Percentiles rank a stretch among this genome's conserved stretches.
phyloP scores from a whole-genome alignment of 2,113 vertebrate species.

The human (Homo sapiens) region GRCh38 chr3:56316001-56316500 shows the following conservation, averaged over 20 bases:
- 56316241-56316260: slow-evolving; percentile 44
- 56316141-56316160: background rate
- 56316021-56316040: slow-evolving; percentile 59
- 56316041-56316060: background rate
- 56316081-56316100: slow-evolving; percentile 15
- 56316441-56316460: background rate
- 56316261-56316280: slow-evolving; percentile 25
- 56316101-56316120: slow-evolving; percentile 17
- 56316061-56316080: background rate
- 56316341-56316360: background rate
- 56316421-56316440: background rate
- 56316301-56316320: slow-evolving; percentile 50
- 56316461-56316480: background rate
- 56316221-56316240: slow-evolving; percentile 34
- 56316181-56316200: background rate
- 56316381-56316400: slow-evolving; percentile 42
- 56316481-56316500: background rate
- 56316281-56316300: slow-evolving; percentile 7
- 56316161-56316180: background rate
- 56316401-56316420: slow-evolving; percentile 8
- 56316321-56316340: background rate
- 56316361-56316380: slow-evolving; percentile 5
- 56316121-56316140: background rate
- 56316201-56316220: background rate
- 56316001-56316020: slow-evolving; percentile 58